Base-by-base conservation (phyloP, 92 coral and sea anemone genomes). In the Virgularia gustaviana region DNA sequence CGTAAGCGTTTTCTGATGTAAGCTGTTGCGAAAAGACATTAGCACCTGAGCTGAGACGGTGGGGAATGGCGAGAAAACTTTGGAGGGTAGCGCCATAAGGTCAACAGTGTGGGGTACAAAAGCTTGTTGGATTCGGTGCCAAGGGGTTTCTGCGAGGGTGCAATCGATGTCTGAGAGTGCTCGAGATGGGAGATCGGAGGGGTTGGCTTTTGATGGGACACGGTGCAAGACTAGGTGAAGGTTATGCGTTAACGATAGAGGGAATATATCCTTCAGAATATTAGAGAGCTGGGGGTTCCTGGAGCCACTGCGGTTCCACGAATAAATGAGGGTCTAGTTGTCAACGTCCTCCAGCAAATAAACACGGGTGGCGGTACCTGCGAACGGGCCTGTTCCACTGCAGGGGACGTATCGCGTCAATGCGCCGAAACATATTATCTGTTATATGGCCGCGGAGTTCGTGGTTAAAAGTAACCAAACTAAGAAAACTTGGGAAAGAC, bases 1-100 rank as follows among this genome's bases (percentile, higher is more conserved):
- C 78, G 57, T 56, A 76, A 0, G 70, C 75, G 43, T 78, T 86
- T 54, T 73, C 87, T 11, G 70, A 36, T 16, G 73, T 16, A 32
- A 81, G 31, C 15, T 36, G 7, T 55, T 81, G 86, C 9, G 86
- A 41, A 42, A 55, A 72, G 4, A 72, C 66, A 13, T 55, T 72
- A 6, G 49, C 63, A 15, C 67, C 78, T 0, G 67, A 9, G 53
- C 2, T 31, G 30, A 1, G 7, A 10, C 65, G 6, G 65, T 57
- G 3, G 37, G 39, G 35, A 57, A 57, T 31, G 65, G 65, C 1
- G 36, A 57, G 16, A 57, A 57, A 24, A 57, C 65, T 68, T 73
- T 58, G 54, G 78, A 18, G 24, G 44, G 49, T 31, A 73, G 27
- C 11, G 49, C 63, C 78, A 58, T 73, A 29, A 54, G 54, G 23